These are phyloP conservation scores for Dromius quadrimaculatus DNA, from an alignment of 2,888 invertebrate genomes.

Conservation along the genomic window DNA sequence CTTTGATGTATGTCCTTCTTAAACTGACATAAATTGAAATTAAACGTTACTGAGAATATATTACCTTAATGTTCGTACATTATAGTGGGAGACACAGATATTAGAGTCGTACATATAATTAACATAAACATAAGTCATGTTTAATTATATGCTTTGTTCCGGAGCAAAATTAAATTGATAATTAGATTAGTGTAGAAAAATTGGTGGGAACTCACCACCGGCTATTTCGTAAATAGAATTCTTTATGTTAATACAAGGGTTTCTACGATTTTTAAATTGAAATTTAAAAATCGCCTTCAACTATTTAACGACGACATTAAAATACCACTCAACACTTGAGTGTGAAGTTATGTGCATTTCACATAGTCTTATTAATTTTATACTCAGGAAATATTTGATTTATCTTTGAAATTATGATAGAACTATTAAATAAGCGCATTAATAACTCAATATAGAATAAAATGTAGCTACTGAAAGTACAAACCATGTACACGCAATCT, in stretches of 20 bases:
- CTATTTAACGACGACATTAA: too few species aligned
- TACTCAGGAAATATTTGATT: conserved; percentile 2
- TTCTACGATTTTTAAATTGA: too few species aligned
- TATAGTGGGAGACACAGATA: background rate
- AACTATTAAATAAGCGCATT: background rate
- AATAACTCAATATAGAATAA: conserved; percentile 19
- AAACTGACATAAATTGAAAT: too few species aligned
- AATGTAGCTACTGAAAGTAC: conserved; percentile 19
- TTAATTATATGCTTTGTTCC: conserved; percentile 14
- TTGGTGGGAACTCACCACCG: conserved; percentile 8
- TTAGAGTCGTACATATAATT: conserved; percentile 5
- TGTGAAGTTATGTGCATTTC: too few species aligned
- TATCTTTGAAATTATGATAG: background rate
- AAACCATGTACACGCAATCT: conserved; percentile 24
- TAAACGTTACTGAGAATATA: too few species aligned
- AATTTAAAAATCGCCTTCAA: too few species aligned
- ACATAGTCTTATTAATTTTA: too few species aligned
- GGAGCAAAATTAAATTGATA: conserved; percentile 13
- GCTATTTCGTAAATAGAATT: conserved; percentile 15
- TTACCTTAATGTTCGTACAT: background rate
- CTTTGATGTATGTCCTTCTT: too few species aligned
- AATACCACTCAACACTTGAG: too few species aligned
- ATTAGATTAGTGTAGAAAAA: conserved; percentile 17
- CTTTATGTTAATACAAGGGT: too few species aligned
- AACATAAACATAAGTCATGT: conserved; percentile 19